These are phyloP conservation scores for Oncorhynchus nerka DNA, from an alignment of 2,113 vertebrate genomes.

Conservation along the genomic window DNA sequence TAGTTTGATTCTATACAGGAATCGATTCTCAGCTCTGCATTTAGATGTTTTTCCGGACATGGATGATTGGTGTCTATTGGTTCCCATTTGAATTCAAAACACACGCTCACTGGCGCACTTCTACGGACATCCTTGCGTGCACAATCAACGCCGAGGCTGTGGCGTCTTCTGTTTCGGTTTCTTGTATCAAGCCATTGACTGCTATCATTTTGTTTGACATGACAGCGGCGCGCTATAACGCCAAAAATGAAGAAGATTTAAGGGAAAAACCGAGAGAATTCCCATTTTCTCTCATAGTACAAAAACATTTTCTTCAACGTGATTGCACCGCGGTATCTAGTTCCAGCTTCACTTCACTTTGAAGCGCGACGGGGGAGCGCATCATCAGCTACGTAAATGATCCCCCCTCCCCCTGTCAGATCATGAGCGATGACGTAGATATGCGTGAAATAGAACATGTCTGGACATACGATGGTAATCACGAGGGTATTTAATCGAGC, in stretches of 20 bases:
- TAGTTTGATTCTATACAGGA: background rate
- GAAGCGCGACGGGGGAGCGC: constrained; percentile 25
- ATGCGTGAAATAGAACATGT: constrained; percentile 50
- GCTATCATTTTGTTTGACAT: constrained; percentile 53
- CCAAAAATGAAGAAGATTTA: background rate
- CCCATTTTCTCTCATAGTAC: no score
- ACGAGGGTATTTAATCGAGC: constrained; percentile 8
- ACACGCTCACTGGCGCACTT: constrained; percentile 74
- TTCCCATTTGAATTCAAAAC: constrained; percentile 80
- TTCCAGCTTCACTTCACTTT: constrained; percentile 9
- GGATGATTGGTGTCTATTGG: constrained; percentile 44
- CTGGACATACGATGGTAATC: constrained; percentile 16
- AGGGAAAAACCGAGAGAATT: background rate
- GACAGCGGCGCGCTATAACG: background rate
- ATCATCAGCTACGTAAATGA: constrained; percentile 45
- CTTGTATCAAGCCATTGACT: constrained; percentile 43
- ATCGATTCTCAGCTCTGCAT: constrained; percentile 55
- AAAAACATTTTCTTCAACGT: background rate
- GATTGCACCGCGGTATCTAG: background rate
- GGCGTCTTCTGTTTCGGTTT: constrained; percentile 30
- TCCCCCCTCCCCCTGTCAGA: constrained; percentile 27
- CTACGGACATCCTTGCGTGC: constrained; percentile 61
- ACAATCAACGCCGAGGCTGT: constrained; percentile 19
- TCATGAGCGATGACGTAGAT: constrained; percentile 50
- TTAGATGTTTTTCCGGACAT: constrained; percentile 45